These are phyloP conservation scores for Scaptomyza hsui DNA, from an alignment of 1,140 invertebrate genomes.

Conservation along the genomic window DNA sequence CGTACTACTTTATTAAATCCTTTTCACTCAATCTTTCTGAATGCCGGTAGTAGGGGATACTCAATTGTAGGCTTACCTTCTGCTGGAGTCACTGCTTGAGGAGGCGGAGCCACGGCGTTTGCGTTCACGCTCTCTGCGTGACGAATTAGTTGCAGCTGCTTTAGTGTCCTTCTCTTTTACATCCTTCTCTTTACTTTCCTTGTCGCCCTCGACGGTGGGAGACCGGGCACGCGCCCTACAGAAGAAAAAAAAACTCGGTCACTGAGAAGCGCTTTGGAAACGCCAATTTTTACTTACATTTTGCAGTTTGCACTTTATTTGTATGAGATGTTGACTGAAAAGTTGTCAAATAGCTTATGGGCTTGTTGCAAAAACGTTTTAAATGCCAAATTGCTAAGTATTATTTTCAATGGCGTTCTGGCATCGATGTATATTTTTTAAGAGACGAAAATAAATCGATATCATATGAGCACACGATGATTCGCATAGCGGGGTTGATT, in stretches of 20 bases:
- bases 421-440: constrained; percentile 25
- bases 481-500: background rate
- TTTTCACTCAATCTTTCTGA: background rate
- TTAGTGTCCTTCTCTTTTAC: constrained; percentile 72
- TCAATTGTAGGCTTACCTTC: constrained; percentile 85
- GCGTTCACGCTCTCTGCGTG: constrained; percentile 78
- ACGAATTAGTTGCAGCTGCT: constrained; percentile 61
- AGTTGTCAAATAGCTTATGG: constrained; percentile 12
- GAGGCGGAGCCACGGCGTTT: constrained; percentile 86
- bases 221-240: constrained; percentile 75
- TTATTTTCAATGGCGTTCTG: constrained; percentile 39
- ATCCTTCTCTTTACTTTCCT: constrained; percentile 75
- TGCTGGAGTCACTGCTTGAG: constrained; percentile 90
- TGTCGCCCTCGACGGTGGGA: constrained; percentile 67
- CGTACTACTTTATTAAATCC: no score
- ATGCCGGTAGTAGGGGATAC: background rate
- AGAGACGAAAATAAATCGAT: constrained; percentile 12
- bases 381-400: constrained; percentile 17
- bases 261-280: background rate
- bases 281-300: constrained; percentile 26
- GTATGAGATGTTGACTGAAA: constrained; percentile 2
- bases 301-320: background rate
- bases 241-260: constrained; percentile 10
- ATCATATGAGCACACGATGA: background rate
- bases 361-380: constrained; percentile 13